Evolutionary conservation across 2,888 invertebrate species (phyloP).

Genomic region (Callinectes sapidus): DNA sequence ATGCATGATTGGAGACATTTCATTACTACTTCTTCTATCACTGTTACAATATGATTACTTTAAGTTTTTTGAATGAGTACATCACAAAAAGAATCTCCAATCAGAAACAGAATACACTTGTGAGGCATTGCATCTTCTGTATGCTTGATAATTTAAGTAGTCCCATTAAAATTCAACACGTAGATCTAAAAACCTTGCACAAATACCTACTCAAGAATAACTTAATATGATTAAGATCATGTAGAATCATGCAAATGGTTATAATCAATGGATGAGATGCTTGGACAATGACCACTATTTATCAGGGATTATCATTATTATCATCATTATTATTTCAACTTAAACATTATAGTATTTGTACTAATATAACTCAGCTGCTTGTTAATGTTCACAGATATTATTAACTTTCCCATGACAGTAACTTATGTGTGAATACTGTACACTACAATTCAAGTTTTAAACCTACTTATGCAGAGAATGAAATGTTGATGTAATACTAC

Average conservation of each 20-base stretch:
- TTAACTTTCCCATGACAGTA: background rate
- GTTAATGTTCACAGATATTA: background rate
- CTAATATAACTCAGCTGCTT: background rate
- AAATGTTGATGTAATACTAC: too few relatives aligned
- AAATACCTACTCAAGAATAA: background rate
- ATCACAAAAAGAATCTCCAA: background rate
- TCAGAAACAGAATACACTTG: background rate
- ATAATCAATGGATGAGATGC: background rate
- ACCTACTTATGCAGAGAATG: too few relatives aligned
- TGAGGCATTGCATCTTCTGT: background rate
- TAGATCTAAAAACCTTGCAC: background rate
- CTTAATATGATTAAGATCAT: background rate
- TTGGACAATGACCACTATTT: too few relatives aligned
- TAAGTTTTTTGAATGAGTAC: background rate
- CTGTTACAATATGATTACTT: background rate
- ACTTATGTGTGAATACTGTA: too few relatives aligned
- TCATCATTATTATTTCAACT: background rate
- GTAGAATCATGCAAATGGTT: background rate
- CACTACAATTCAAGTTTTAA: too few relatives aligned
- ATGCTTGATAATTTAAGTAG: background rate
- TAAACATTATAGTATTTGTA: background rate
- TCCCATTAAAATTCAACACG: background rate
- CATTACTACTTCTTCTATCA: background rate
- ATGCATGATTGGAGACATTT: background rate
- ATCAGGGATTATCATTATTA: too few relatives aligned